Conservation (phyloP, 2,113 vertebrate genomes). For the Pampusana beccarii region DNA sequence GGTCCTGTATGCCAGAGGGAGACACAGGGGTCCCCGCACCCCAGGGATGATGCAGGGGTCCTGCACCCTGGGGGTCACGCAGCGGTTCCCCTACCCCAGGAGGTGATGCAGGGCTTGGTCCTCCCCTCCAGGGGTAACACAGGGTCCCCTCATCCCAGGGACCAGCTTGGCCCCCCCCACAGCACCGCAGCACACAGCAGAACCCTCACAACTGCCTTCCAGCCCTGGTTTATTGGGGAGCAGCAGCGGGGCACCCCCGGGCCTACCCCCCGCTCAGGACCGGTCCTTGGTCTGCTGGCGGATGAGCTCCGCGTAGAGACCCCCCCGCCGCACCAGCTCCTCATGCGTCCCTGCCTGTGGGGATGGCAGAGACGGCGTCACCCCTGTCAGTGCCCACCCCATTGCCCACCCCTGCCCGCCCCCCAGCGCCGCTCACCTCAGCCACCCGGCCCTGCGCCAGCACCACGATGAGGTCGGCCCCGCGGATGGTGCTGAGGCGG, state of each 20-base stretch:
- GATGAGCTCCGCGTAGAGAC: conserved; percentile 89
- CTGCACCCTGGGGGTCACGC: not conserved
- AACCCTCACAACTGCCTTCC: not conserved
- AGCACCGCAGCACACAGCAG: fast-evolving
- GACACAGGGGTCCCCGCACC: not conserved
- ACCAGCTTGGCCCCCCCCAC: not conserved
- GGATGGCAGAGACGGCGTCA: no score
- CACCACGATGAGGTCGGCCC: conserved; percentile 86
- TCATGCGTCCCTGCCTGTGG: conserved; percentile 87
- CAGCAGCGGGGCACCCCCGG: not conserved
- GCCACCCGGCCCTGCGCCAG: conserved; percentile 84
- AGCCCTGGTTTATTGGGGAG: not conserved
- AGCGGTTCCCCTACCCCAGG: no score
- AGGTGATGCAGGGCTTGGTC: not conserved
- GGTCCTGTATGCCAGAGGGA: not conserved
- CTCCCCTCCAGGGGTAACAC: no score
- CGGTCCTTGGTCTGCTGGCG: conserved; percentile 80
- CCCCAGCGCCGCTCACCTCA: conserved; percentile 76
- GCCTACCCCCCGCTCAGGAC: not conserved
- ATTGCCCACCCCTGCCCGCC: no score
- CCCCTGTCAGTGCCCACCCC: no score
- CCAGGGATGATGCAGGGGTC: not conserved
- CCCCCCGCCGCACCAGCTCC: conserved; percentile 83
- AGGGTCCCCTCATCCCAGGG: no score
- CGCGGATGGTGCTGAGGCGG: conserved; percentile 90